A percentile compares a stretch with the other conserved stretches of the same genome.
Conservation (phyloP, 2,888 invertebrate genomes). For the Lissocephala sabroskyi region DNA sequence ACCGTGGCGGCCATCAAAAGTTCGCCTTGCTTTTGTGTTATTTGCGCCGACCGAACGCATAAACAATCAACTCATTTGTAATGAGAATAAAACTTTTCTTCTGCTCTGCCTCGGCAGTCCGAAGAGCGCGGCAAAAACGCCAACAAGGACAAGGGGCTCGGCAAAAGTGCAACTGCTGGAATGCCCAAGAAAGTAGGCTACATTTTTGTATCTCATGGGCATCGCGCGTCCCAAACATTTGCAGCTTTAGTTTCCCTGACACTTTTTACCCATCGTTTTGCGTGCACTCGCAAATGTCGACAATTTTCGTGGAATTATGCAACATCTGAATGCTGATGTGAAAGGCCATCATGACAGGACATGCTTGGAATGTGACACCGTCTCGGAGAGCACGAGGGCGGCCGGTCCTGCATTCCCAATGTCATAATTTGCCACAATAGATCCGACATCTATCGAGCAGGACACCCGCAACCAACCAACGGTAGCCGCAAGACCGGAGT, state of each 20-base stretch:
- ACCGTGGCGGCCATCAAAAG: too few relatives aligned
- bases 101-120: slow-evolving; percentile 16
- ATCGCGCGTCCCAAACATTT: slow-evolving; percentile 3
- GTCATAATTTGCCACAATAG: slow-evolving; percentile 57
- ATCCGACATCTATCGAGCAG: background rate
- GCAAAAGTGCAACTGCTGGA: slow-evolving; percentile 7
- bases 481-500: background rate
- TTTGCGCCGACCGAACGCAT: slow-evolving; percentile 31
- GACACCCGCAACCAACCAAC: background rate
- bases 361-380: background rate
- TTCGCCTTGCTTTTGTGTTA: background rate
- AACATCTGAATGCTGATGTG: background rate
- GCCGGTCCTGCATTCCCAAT: slow-evolving; percentile 43
- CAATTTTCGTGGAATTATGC: slow-evolving; percentile 38
- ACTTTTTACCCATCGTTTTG: too few relatives aligned
- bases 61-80: slow-evolving; percentile 46
- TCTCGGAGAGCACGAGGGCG: background rate
- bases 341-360: slow-evolving; percentile 13
- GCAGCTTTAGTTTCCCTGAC: too few relatives aligned
- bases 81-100: slow-evolving; percentile 51
- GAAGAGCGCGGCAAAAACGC: background rate
- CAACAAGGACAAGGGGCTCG: slow-evolving; percentile 38
- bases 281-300: too few relatives aligned
- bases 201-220: slow-evolving; percentile 28
- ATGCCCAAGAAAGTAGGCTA: slow-evolving; percentile 47